phyloP scores from a whole-genome alignment of 2,113 vertebrate genomes.

The Gallinago undulata region DNA sequence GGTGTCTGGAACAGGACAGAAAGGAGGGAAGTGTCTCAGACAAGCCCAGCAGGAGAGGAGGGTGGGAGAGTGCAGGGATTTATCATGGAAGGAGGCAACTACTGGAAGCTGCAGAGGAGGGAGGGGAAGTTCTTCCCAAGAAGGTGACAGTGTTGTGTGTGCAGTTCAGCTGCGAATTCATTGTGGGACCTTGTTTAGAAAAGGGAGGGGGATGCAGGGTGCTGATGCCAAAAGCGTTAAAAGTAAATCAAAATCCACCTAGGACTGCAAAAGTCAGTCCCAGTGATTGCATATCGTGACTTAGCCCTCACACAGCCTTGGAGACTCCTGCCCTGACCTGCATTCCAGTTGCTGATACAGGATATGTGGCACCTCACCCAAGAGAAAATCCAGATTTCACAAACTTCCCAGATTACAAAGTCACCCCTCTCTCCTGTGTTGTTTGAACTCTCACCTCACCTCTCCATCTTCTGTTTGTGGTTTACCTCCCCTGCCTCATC shows the following conservation, averaged over 20 bases:
- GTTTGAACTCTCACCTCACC: neutral
- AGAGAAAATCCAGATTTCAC: neutral
- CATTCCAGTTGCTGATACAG: neutral
- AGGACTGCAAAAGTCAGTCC: neutral
- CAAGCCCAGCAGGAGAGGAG: neutral
- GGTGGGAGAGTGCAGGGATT: neutral
- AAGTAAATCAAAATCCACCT: neutral
- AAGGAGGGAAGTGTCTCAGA: too few species aligned
- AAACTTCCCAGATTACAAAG: neutral
- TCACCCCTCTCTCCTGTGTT: neutral
- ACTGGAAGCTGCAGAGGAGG: neutral
- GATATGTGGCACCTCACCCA: neutral
- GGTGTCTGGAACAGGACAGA: neutral
- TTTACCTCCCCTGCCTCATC: neutral
- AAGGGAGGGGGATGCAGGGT: neutral
- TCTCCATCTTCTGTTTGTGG: neutral
- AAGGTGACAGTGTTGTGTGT: neutral
- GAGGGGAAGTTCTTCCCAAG: neutral
- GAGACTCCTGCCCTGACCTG: neutral
- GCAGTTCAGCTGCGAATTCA: neutral
- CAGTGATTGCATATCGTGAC: fast-evolving
- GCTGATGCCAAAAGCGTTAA: neutral
- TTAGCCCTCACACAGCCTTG: neutral
- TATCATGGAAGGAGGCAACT: neutral
- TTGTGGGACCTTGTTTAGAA: neutral